A percentile compares a stretch with the other conserved stretches of the same genome.
phyloP scores from a whole-genome alignment of 2,888 invertebrate species.

The Teleiodes luculella region DNA sequence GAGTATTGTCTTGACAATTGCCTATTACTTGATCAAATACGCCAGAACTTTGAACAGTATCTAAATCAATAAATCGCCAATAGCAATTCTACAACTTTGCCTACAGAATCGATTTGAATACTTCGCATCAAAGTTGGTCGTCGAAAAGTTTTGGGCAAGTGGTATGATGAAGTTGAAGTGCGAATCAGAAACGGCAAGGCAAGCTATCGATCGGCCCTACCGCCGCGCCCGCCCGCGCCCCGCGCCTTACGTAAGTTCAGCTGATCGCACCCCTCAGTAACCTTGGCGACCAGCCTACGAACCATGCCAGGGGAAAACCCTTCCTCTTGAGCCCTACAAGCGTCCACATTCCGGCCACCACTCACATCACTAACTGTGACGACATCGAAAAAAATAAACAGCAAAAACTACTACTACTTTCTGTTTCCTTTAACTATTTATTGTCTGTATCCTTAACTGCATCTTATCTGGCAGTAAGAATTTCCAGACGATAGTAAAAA shows the following conservation, averaged over 20 bases:
- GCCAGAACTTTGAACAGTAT: background rate
- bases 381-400: background rate
- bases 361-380: background rate
- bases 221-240: slow-evolving; percentile 38
- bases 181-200: slow-evolving; percentile 52
- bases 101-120: slow-evolving; percentile 3
- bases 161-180: slow-evolving; percentile 30
- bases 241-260: slow-evolving; percentile 74
- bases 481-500: background rate
- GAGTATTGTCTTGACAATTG: too few relatives aligned
- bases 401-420: background rate
- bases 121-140: background rate
- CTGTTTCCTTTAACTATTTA: background rate
- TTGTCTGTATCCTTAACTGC: background rate
- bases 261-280: slow-evolving; percentile 75
- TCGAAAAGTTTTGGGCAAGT: slow-evolving; percentile 14
- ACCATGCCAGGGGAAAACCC: slow-evolving; percentile 44
- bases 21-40: too few relatives aligned
- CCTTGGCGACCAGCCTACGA: slow-evolving; percentile 62
- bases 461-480: background rate
- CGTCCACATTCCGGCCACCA: background rate
- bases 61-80: background rate
- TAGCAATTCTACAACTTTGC: background rate
- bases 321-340: slow-evolving; percentile 1
- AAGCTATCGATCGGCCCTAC: slow-evolving; percentile 72